These are phyloP conservation scores for Vulpes vulpes DNA, from an alignment of 2,113 vertebrate species.

Conservation along the genomic window DNA sequence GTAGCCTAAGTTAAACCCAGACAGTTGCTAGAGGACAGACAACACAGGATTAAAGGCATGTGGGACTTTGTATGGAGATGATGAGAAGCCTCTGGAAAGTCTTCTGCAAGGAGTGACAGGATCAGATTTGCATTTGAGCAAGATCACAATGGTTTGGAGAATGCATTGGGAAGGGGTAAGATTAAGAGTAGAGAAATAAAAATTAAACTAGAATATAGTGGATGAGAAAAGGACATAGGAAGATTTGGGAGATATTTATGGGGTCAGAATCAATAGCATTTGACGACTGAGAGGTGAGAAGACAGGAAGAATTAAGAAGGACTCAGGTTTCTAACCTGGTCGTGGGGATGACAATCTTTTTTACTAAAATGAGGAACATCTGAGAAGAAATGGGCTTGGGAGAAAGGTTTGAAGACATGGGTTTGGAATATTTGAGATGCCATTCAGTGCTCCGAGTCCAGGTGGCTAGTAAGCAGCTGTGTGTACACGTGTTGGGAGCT, in stretches of 20 bases:
- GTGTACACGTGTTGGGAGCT: neutral
- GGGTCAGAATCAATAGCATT: neutral
- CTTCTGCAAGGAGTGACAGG: neutral
- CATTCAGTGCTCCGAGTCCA: neutral
- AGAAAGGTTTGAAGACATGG: neutral
- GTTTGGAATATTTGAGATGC: conserved; percentile 13
- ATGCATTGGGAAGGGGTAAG: neutral
- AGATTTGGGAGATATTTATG: conserved; percentile 11
- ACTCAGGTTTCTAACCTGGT: neutral
- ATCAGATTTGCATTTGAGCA: conserved; percentile 45
- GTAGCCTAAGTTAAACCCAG: neutral
- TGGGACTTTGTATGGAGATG: neutral
- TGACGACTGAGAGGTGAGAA: neutral
- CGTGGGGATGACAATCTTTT: neutral
- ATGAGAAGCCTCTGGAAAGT: neutral
- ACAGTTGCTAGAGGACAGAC: neutral
- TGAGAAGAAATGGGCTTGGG: neutral
- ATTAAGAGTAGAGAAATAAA: conserved; percentile 14
- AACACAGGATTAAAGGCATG: neutral
- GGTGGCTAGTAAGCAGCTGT: neutral
- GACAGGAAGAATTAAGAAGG: neutral
- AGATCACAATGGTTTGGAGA: conserved; percentile 19
- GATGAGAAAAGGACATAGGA: neutral
- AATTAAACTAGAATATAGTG: neutral
- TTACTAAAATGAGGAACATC: neutral